These are phyloP conservation scores for Melinaea menophilus DNA, from an alignment of 2,888 invertebrate species.

Conservation along the genomic window DNA sequence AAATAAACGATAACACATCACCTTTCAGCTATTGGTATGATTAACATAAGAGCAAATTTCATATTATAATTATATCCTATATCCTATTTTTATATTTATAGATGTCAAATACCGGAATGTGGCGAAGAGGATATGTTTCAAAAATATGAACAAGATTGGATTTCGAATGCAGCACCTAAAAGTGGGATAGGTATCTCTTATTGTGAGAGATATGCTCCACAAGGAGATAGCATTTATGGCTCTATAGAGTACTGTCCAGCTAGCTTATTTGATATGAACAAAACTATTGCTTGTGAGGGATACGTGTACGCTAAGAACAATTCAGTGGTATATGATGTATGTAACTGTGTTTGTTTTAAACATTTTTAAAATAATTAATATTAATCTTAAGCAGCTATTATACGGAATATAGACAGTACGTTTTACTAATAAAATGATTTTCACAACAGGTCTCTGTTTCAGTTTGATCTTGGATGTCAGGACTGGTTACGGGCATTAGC, in stretches of 20 bases:
- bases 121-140: slow-evolving; percentile 37
- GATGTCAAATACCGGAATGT: slow-evolving; percentile 66
- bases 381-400: no score
- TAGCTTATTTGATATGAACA: slow-evolving; percentile 38
- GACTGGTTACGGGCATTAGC: slow-evolving; percentile 81
- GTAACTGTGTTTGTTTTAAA: slow-evolving; percentile 11
- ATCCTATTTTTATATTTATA: slow-evolving; percentile 29
- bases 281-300: slow-evolving; percentile 27
- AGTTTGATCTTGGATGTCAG: slow-evolving; percentile 78
- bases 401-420: no score
- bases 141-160: slow-evolving; percentile 46
- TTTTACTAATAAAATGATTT: no score
- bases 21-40: no score
- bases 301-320: slow-evolving; percentile 34
- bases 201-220: slow-evolving; percentile 49
- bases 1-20: no score
- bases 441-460: slow-evolving; percentile 12
- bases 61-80: not conserved
- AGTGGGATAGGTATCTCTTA: slow-evolving; percentile 48
- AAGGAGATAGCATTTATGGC: slow-evolving; percentile 30
- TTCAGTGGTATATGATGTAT: slow-evolving; percentile 39
- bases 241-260: slow-evolving; percentile 43
- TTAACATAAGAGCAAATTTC: not conserved
- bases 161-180: slow-evolving; percentile 49
- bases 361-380: no score